These are phyloP conservation scores for Mionectes olivaceus DNA, from an alignment of 2,797 vertebrate genomes.

Conservation along the genomic window DNA sequence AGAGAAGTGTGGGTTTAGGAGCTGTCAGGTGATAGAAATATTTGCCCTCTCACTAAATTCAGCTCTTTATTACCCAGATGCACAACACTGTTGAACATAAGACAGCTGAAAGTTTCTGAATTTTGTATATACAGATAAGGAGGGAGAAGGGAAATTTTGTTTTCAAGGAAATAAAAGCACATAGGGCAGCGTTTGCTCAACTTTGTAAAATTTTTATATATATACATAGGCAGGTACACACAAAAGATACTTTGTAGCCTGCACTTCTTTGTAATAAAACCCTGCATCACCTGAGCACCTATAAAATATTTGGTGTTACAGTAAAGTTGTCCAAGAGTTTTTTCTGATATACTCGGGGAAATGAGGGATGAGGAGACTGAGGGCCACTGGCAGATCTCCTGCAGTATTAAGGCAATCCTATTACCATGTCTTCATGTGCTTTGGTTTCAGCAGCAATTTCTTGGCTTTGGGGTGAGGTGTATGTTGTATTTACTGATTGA, in stretches of 20 bases:
- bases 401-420: background rate
- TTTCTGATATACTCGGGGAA: background rate
- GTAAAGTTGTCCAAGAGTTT: background rate
- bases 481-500: background rate
- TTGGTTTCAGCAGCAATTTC: background rate
- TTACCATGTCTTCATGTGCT: fast-evolving
- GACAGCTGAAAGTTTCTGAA: background rate
- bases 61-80: background rate
- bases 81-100: fast-evolving
- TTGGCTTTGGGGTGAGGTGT: fast-evolving
- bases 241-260: background rate
- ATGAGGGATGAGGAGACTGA: background rate
- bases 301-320: background rate
- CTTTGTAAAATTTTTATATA: background rate
- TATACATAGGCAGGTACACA: fast-evolving
- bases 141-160: background rate
- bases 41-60: background rate
- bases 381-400: background rate
- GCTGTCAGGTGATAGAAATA: background rate
- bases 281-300: background rate
- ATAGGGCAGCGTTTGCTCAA: background rate
- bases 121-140: fast-evolving
- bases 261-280: background rate
- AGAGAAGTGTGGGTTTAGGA: background rate
- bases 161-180: background rate